Conservation (phyloP, 2,797 vertebrate genomes). For the Tympanoctomys barrerae region DNA sequence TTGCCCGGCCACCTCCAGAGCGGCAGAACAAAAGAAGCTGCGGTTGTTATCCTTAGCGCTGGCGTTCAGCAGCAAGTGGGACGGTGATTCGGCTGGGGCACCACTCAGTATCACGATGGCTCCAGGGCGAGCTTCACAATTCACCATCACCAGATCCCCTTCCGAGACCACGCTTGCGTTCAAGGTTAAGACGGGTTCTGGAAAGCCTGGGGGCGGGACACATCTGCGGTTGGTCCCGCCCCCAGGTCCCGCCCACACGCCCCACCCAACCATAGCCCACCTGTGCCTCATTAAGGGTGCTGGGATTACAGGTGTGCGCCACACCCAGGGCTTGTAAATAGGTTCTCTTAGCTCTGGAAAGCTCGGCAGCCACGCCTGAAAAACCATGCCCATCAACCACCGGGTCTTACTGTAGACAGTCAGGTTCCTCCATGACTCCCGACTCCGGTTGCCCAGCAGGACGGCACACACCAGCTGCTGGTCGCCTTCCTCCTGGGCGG, state of each 20-base stretch:
- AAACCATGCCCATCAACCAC: background rate
- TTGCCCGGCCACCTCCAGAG: rapidly evolving
- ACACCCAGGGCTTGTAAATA: background rate
- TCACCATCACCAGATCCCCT: background rate
- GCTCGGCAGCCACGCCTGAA: constrained; percentile 35
- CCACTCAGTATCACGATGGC: background rate
- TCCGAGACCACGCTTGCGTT: background rate
- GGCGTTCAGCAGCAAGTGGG: rapidly evolving
- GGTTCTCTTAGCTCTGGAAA: constrained; percentile 47
- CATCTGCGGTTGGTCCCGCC: background rate
- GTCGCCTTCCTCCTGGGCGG: background rate
- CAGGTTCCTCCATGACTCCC: rapidly evolving
- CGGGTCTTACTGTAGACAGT: constrained; percentile 78
- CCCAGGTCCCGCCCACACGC: too few species aligned
- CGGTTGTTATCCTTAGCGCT: background rate
- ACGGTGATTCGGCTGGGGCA: rapidly evolving
- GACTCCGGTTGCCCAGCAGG: background rate
- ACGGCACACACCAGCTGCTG: constrained; percentile 60
- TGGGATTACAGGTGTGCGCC: background rate
- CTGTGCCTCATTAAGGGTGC: background rate
- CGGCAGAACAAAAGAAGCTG: constrained; percentile 66
- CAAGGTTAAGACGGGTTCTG: constrained; percentile 31
- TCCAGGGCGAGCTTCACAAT: constrained; percentile 9
- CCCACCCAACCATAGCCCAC: background rate
- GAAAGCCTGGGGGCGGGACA: constrained; percentile 68